Percentiles rank a stretch among this genome's conserved stretches.
phyloP scores from a whole-genome alignment of 2,797 vertebrate genomes.

The Rhodeus uyekii region DNA sequence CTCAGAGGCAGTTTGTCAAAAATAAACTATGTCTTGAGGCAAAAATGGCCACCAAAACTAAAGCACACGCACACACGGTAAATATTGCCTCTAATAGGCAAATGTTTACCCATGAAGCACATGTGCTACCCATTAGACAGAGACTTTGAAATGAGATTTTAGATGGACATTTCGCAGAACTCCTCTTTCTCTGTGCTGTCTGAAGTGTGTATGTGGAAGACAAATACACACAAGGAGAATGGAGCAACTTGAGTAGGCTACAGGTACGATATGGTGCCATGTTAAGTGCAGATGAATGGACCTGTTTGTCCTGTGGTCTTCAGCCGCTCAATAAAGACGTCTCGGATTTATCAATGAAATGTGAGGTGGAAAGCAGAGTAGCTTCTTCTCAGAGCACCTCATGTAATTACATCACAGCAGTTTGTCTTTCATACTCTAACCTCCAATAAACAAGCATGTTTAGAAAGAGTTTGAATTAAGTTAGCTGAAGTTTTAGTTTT shows the following conservation, averaged over 20 bases:
- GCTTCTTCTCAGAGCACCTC: neutral
- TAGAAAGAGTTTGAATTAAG: neutral
- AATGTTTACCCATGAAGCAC: neutral
- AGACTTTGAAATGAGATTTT: neutral
- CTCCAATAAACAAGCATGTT: slow-evolving; percentile 14
- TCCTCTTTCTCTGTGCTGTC: slow-evolving; percentile 5
- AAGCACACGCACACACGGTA: neutral
- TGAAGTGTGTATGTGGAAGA: slow-evolving; percentile 16
- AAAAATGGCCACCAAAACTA: neutral
- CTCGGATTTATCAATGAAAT: slow-evolving; percentile 20
- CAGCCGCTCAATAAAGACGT: slow-evolving; percentile 31
- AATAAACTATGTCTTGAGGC: neutral
- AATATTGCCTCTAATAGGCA: neutral
- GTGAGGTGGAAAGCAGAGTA: neutral
- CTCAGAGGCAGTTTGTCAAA: neutral
- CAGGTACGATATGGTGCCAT: slow-evolving; percentile 24
- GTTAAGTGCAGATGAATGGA: slow-evolving; percentile 21
- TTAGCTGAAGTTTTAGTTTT: slow-evolving; percentile 2
- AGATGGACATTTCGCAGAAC: slow-evolving; percentile 21
- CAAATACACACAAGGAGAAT: neutral
- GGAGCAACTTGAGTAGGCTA: too few species aligned
- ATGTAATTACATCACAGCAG: neutral
- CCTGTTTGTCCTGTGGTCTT: slow-evolving; percentile 22
- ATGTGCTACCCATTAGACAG: neutral
- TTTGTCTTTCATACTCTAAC: neutral